Conservation (phyloP, 2,888 invertebrate species). For the Platycheirus rosarum region DNA sequence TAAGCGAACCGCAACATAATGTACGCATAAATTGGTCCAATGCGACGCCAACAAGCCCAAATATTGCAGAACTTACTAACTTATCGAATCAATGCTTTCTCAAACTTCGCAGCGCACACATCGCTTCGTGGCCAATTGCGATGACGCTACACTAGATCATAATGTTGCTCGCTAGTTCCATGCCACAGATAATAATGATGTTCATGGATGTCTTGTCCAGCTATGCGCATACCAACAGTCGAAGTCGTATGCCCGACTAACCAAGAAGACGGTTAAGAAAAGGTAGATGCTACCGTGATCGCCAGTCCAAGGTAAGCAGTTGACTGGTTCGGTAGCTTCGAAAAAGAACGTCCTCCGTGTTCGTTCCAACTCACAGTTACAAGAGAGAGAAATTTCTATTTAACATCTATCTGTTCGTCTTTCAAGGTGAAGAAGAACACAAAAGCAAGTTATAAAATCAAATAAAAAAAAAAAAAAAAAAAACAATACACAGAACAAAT, state of each 20-base stretch:
- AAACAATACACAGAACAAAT: conserved; percentile 58
- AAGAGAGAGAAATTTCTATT: conserved; percentile 54
- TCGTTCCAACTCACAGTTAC: conserved; percentile 8
- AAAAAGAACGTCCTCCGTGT: conserved; percentile 51
- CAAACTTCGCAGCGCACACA: conserved; percentile 54
- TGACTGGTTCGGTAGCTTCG: conserved; percentile 80
- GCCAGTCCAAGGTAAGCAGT: conserved; percentile 82
- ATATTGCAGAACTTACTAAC: conserved; percentile 44
- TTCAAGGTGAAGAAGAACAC: conserved; percentile 56
- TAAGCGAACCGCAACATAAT: conserved; percentile 20
- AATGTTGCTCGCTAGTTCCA: conserved; percentile 56
- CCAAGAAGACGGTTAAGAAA: conserved; percentile 79
- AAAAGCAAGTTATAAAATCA: conserved; percentile 53
- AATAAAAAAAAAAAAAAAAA: conserved; percentile 19
- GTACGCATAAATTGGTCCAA: conserved; percentile 1
- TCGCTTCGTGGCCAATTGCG: conserved; percentile 53
- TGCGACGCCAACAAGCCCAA: conserved; percentile 26
- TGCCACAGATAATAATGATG: conserved; percentile 46
- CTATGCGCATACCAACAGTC: conserved; percentile 46
- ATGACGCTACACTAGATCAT: conserved; percentile 53
- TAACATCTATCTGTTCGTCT: conserved; percentile 36
- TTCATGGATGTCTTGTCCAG: conserved; percentile 60
- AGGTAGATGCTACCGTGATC: conserved; percentile 79
- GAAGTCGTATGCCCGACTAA: conserved; percentile 26
- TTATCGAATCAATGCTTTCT: conserved; percentile 48